Evolutionary conservation across 1,140 invertebrate species (phyloP).

Genomic region (Drosophila pachea): DNA sequence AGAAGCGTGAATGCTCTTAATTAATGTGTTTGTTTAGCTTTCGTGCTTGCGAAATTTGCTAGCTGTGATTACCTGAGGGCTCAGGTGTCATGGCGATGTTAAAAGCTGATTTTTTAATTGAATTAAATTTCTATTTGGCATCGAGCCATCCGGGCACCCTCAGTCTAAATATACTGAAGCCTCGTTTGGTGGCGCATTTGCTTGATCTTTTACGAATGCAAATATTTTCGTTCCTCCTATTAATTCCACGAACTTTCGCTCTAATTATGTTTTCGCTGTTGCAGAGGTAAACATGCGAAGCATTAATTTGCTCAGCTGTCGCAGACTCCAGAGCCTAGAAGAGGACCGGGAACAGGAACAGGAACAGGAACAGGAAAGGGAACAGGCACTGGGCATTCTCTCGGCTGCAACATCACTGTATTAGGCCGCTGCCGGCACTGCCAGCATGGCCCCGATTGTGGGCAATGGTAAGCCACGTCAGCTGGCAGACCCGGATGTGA

Average conservation of each 20-base stretch:
- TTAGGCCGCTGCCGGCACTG: constrained; percentile 30
- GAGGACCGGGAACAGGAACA: not conserved
- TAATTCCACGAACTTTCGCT: not conserved
- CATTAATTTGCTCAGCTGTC: constrained; percentile 57
- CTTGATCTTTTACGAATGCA: too few species aligned
- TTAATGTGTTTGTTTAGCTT: constrained; percentile 74
- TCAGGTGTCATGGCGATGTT: constrained; percentile 23
- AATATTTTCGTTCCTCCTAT: not conserved
- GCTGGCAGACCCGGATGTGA: constrained; percentile 48
- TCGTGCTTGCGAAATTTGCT: constrained; percentile 55
- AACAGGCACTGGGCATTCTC: constrained; percentile 37
- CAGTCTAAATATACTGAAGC: too few species aligned
- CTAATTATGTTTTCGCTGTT: not conserved
- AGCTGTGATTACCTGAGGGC: constrained; percentile 45
- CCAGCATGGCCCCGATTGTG: constrained; percentile 25
- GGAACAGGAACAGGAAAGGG: constrained; percentile 35
- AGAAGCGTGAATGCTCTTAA: constrained; percentile 50
- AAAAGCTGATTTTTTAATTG: constrained; percentile 57
- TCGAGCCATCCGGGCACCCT: too few species aligned
- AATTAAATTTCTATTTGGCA: constrained; percentile 44
- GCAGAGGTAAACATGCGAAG: constrained; percentile 50
- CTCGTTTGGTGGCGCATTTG: too few species aligned
- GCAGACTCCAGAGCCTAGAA: constrained; percentile 37
- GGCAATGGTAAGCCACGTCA: constrained; percentile 34
- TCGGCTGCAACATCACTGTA: constrained; percentile 53